These are phyloP conservation scores for Takifugu bimaculatus DNA, from an alignment of 2,113 vertebrate genomes.

Conservation along the genomic window DNA sequence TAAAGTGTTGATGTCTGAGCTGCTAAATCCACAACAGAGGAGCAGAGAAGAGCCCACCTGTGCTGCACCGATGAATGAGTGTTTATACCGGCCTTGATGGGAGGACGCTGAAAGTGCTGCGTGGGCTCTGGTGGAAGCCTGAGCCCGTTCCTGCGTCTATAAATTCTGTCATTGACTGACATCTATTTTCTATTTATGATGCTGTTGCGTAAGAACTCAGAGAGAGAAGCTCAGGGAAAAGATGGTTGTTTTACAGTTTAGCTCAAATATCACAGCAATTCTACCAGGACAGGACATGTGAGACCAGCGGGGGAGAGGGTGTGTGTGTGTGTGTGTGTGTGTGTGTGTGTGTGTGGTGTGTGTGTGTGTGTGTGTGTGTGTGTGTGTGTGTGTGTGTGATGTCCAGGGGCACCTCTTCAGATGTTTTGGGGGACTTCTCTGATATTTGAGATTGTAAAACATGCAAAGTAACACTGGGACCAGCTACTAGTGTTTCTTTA, in stretches of 20 bases:
- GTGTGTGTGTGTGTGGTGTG: constrained; percentile 12
- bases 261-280: no score
- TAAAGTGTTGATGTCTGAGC: constrained; percentile 12
- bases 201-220: constrained; percentile 51
- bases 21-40: constrained; percentile 11
- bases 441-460: constrained; percentile 66
- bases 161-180: constrained; percentile 60
- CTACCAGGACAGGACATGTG: constrained; percentile 10
- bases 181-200: constrained; percentile 57
- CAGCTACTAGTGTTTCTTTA: constrained; percentile 35
- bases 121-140: constrained; percentile 40
- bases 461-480: constrained; percentile 35
- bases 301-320: constrained; percentile 1
- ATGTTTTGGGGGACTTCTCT: constrained; percentile 55
- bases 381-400: constrained; percentile 15
- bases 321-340: constrained; percentile 7
- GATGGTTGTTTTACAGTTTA: neutral
- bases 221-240: neutral
- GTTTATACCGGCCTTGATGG: constrained; percentile 49
- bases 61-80: constrained; percentile 45
- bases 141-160: constrained; percentile 41
- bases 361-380: no score
- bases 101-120: constrained; percentile 34
- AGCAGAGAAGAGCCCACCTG: constrained; percentile 23
- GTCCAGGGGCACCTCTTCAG: constrained; percentile 25